Percentiles rank a stretch among this genome's conserved stretches.
phyloP scores from a whole-genome alignment of 2,113 vertebrate genomes.

The Paralichthys olivaceus region DNA sequence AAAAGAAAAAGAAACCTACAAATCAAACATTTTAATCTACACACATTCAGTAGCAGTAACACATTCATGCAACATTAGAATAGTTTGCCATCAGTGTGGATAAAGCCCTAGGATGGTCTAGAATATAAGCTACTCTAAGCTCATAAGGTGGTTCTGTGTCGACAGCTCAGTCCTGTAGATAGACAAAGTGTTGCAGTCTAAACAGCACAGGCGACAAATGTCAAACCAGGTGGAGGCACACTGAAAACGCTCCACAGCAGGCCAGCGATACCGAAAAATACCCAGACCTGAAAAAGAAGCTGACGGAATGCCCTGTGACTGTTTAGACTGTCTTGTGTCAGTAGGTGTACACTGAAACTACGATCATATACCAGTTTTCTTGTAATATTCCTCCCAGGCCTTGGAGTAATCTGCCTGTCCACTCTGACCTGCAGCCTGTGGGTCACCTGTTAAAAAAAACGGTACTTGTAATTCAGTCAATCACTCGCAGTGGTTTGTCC shows the following conservation, averaged over 20 bases:
- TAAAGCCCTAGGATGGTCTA: slow-evolving; percentile 32
- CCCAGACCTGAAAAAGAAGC: slow-evolving; percentile 63
- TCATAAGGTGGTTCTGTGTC: slow-evolving; percentile 58
- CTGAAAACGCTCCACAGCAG: slow-evolving; percentile 58
- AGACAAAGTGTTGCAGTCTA: slow-evolving; percentile 72
- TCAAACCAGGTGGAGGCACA: slow-evolving; percentile 57
- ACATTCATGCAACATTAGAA: slow-evolving; percentile 39
- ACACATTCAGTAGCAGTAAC: slow-evolving; percentile 34
- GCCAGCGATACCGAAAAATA: slow-evolving; percentile 43
- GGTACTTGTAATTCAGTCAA: slow-evolving; percentile 83
- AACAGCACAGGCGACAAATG: slow-evolving; percentile 74
- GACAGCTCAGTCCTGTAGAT: slow-evolving; percentile 67
- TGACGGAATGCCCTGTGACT: slow-evolving; percentile 59
- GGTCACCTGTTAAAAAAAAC: slow-evolving; percentile 91
- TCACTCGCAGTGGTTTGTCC: slow-evolving; percentile 73
- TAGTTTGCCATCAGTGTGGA: slow-evolving; percentile 35
- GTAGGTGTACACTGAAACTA: slow-evolving; percentile 79
- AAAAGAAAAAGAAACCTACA: slow-evolving; percentile 22
- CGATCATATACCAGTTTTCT: slow-evolving; percentile 94
- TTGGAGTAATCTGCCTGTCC: slow-evolving; percentile 99
- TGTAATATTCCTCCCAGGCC: slow-evolving; percentile 99
- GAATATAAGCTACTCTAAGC: slow-evolving; percentile 49
- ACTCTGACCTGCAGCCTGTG: slow-evolving; percentile 95
- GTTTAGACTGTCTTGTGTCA: slow-evolving; percentile 78
- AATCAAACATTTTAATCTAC: slow-evolving; percentile 25